Evolutionary conservation across 2,888 invertebrate genomes (phyloP).

Genomic region (Tiphia femorata): DNA sequence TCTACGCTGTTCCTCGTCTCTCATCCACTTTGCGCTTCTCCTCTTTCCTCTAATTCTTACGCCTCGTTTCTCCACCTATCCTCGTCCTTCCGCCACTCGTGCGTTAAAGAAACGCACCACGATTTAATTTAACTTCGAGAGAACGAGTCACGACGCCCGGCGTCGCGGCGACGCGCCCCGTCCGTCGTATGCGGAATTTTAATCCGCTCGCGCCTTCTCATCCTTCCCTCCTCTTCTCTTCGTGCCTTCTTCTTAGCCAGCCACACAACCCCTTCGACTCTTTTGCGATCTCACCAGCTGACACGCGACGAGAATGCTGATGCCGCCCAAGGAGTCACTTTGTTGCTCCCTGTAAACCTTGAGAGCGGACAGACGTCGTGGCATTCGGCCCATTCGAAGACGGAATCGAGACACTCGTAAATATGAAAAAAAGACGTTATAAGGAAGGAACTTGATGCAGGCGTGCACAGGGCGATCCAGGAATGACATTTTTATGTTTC

Average conservation of each 20-base stretch:
- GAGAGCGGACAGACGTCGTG: neutral
- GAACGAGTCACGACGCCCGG: slow-evolving; percentile 7
- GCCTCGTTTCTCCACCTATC: too few species aligned
- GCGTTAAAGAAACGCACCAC: slow-evolving; percentile 17
- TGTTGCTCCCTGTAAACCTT: neutral
- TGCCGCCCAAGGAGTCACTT: neutral
- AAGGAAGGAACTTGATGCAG: too few species aligned
- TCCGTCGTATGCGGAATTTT: slow-evolving; percentile 25
- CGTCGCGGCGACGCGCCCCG: slow-evolving; percentile 2
- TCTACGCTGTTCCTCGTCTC: too few species aligned
- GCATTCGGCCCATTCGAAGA: too few species aligned
- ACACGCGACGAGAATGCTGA: neutral
- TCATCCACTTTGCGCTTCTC: too few species aligned
- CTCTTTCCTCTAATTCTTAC: too few species aligned
- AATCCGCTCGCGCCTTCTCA: slow-evolving; percentile 15
- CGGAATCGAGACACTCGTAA: too few species aligned
- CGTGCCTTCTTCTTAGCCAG: neutral
- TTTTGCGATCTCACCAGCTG: neutral
- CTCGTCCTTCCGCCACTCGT: neutral
- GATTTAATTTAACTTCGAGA: slow-evolving; percentile 34
- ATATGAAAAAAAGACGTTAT: too few species aligned
- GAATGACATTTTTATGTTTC: too few species aligned
- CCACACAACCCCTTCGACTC: neutral
- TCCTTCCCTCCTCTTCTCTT: neutral
- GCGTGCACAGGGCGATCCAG: too few species aligned